Conservation (phyloP, 64 coral and sea anemone genomes). For the Pachyseris speciosa region DNA sequence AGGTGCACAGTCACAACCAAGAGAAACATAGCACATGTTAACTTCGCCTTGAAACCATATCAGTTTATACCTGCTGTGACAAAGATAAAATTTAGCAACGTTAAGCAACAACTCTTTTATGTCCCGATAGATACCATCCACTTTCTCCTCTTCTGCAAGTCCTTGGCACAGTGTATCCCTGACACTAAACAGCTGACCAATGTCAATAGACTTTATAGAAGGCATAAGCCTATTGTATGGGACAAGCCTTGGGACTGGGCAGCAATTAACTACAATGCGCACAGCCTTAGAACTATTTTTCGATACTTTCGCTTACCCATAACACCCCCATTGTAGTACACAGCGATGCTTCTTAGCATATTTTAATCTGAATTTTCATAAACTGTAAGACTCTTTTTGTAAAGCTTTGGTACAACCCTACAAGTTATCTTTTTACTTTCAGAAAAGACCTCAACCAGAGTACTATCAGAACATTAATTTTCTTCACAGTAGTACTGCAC, state of each 20-base stretch:
- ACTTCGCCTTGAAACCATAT: slow-evolving; percentile 4
- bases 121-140: slow-evolving; percentile 32
- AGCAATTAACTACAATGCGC: slow-evolving; percentile 24
- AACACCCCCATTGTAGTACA: slow-evolving; percentile 65
- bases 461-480: slow-evolving; percentile 39
- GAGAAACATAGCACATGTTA: slow-evolving; percentile 28
- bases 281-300: slow-evolving; percentile 17
- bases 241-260: slow-evolving; percentile 43
- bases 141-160: slow-evolving; percentile 11
- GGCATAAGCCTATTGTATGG: slow-evolving; percentile 36
- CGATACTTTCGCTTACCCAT: slow-evolving; percentile 71
- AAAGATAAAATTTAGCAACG: slow-evolving; percentile 34
- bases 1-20: slow-evolving; percentile 54
- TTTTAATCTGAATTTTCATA: slow-evolving; percentile 63
- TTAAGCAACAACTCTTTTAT: not conserved
- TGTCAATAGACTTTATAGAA: slow-evolving; percentile 35
- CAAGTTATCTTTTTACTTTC: slow-evolving; percentile 44
- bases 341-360: slow-evolving; percentile 55
- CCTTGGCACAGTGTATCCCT: slow-evolving; percentile 1
- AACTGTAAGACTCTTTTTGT: slow-evolving; percentile 37
- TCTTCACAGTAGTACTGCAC: slow-evolving; percentile 10
- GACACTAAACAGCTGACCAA: slow-evolving; percentile 24
- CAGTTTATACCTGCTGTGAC: slow-evolving; percentile 6
- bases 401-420: slow-evolving; percentile 57
- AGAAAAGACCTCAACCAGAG: slow-evolving; percentile 37